Conservation (phyloP, 2,113 vertebrate genomes). For the Nothoprocta perdicaria region DNA sequence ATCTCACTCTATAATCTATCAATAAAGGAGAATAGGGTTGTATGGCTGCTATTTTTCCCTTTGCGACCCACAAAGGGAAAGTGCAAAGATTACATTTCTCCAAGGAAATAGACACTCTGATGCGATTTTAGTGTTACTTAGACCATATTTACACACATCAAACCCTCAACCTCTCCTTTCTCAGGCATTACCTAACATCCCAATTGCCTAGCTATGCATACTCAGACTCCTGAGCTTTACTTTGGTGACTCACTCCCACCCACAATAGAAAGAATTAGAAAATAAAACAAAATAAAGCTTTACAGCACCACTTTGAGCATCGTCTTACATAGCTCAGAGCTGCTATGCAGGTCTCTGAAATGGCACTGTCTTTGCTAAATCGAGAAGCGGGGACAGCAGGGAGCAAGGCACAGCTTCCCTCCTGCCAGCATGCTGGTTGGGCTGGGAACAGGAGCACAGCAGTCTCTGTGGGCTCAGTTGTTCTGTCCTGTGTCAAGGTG, state of each 20-base stretch:
- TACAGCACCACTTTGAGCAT: neutral
- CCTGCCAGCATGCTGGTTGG: fast-evolving
- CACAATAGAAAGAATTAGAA: neutral
- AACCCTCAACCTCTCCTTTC: neutral
- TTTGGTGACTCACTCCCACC: neutral
- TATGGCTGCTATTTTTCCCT: neutral
- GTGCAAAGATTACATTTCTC: neutral
- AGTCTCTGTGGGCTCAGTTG: neutral
- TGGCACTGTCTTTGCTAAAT: neutral
- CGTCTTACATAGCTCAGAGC: neutral
- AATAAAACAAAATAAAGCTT: neutral
- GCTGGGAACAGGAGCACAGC: neutral
- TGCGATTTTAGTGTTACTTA: neutral
- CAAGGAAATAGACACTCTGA: neutral
- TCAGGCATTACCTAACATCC: neutral
- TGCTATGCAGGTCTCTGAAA: neutral
- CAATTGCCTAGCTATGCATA: neutral
- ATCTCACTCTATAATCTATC: neutral
- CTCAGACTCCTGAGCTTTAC: neutral
- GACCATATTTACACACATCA: neutral
- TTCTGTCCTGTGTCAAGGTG: neutral
- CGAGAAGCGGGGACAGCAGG: neutral
- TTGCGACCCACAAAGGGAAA: neutral
- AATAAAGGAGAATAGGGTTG: fast-evolving
- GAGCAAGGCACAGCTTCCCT: neutral